phyloP scores from a whole-genome alignment of 1,140 invertebrate species.

The Penaeus indicus region DNA sequence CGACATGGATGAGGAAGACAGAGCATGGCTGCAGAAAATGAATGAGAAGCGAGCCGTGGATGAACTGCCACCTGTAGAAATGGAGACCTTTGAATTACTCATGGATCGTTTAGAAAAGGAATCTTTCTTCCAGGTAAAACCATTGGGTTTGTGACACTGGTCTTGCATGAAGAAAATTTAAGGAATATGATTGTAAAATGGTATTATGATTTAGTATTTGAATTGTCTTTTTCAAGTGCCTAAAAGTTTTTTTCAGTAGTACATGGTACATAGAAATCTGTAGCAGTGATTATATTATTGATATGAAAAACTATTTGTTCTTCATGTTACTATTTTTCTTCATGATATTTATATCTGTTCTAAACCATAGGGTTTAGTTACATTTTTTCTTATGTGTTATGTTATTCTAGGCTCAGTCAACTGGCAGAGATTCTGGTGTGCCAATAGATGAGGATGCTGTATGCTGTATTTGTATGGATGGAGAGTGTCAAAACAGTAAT shows the following conservation, averaged over 20 bases:
- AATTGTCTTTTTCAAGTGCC: background rate
- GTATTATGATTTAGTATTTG: background rate
- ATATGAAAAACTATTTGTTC: background rate
- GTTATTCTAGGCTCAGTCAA: conserved; percentile 76
- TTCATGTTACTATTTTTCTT: background rate
- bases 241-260: background rate
- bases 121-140: conserved; percentile 88
- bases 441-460: conserved; percentile 97
- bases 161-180: background rate
- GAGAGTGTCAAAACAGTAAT: conserved; percentile 97
- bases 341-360: background rate
- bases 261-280: background rate
- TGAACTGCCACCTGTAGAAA: conserved; percentile 79
- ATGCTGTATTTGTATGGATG: conserved; percentile 91
- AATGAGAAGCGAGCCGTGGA: conserved; percentile 84
- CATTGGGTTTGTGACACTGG: conserved; percentile 8
- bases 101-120: conserved; percentile 99
- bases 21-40: conserved; percentile 89
- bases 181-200: no score
- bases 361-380: conserved; percentile 68
- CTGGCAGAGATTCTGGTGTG: conserved; percentile 73
- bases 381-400: conserved; percentile 47
- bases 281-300: background rate
- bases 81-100: conserved; percentile 91
- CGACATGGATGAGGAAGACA: conserved; percentile 98